Percentiles rank a stretch among this genome's conserved stretches.
These are phyloP conservation scores for Tokudaia muenninki DNA, from an alignment of 2,797 vertebrate genomes.

Conservation along the genomic window DNA sequence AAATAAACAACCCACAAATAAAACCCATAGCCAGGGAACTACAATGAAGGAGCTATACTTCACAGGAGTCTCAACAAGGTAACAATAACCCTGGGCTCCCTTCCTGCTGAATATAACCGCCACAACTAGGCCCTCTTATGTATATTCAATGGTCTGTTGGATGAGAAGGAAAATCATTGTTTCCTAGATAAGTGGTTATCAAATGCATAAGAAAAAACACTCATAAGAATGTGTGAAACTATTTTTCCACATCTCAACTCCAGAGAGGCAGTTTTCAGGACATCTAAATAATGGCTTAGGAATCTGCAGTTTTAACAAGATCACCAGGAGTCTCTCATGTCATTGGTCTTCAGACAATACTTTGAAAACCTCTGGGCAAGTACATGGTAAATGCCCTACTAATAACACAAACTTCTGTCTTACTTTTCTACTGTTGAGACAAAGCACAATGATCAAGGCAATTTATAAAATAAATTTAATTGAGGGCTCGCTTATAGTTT, in stretches of 20 bases:
- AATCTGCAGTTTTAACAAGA: slow-evolving; percentile 8
- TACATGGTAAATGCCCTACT: too few relatives aligned
- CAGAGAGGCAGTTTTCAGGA: slow-evolving; percentile 15
- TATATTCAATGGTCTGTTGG: background rate
- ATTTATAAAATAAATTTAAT: background rate
- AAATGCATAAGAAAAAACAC: background rate
- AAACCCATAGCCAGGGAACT: background rate
- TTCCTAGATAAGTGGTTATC: background rate
- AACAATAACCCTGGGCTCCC: background rate
- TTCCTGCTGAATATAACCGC: slow-evolving; percentile 35
- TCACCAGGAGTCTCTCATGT: background rate
- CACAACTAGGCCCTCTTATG: background rate
- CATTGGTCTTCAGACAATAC: background rate
- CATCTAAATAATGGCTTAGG: background rate
- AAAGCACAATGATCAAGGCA: background rate
- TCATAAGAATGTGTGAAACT: background rate
- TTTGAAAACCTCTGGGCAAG: background rate
- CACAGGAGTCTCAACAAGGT: background rate
- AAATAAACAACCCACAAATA: background rate
- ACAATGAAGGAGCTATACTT: background rate
- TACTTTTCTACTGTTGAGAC: background rate
- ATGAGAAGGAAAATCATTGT: background rate
- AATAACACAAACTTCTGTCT: background rate
- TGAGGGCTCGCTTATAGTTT: background rate
- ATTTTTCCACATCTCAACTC: background rate